A percentile compares a stretch with the other conserved stretches of the same genome.
Evolutionary conservation across 2,888 invertebrate species (phyloP).

Genomic region (Lasioglossum vierecki): DNA sequence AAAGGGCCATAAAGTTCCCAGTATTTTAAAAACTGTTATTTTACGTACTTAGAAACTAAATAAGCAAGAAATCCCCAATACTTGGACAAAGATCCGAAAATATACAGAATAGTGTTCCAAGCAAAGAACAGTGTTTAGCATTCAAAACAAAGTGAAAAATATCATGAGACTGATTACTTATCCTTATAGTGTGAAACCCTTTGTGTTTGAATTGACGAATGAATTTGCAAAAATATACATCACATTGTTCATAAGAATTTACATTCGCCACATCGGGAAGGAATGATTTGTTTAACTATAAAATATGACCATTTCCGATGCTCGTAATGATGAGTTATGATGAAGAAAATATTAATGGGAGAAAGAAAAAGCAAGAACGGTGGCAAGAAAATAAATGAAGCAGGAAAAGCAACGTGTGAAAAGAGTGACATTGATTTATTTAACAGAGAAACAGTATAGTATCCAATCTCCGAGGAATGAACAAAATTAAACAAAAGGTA

Average conservation of each 20-base stretch:
- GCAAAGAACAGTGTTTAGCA: not conserved
- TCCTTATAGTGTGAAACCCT: not conserved
- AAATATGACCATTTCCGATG: not conserved
- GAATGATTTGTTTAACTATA: conserved; percentile 1
- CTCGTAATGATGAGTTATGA: not conserved
- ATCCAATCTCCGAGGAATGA: not conserved
- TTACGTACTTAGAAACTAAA: not conserved
- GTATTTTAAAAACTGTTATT: not conserved
- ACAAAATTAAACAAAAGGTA: not conserved
- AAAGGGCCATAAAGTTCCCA: not conserved
- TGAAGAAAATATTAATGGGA: not conserved
- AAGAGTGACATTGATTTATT: conserved; percentile 1
- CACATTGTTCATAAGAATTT: not conserved
- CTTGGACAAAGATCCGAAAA: too few species aligned
- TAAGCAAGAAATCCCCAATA: too few species aligned
- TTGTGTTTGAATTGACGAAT: not conserved
- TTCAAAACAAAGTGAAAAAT: not conserved
- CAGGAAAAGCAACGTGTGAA: not conserved
- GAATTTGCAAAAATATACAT: not conserved
- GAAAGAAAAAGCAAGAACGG: not conserved
- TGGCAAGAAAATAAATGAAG: not conserved
- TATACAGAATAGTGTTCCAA: not conserved
- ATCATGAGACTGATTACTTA: not conserved
- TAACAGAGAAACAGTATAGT: not conserved
- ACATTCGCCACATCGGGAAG: not conserved